Evolutionary conservation across 2,888 invertebrate species (phyloP).

Genomic region (Spialia ferax): DNA sequence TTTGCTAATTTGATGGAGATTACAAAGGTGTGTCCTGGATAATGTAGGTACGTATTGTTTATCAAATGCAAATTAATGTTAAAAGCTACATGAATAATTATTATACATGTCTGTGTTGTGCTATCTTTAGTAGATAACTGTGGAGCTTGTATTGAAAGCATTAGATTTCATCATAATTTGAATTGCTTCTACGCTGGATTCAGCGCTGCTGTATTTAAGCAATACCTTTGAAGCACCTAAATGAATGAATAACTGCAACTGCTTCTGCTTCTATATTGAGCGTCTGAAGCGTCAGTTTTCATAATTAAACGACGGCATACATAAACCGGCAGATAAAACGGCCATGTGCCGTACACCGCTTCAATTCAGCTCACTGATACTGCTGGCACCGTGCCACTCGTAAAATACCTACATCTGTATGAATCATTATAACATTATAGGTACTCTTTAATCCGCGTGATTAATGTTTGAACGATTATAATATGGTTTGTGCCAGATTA

Average conservation of each 20-base stretch:
- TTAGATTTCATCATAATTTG: slow-evolving; percentile 15
- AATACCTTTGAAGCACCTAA: slow-evolving; percentile 25
- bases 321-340: slow-evolving; percentile 55
- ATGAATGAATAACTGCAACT: slow-evolving; percentile 35
- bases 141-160: not conserved
- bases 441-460: slow-evolving; percentile 12
- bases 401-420: slow-evolving; percentile 25
- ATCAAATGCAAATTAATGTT: not conserved
- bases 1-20: too few relatives aligned
- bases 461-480: slow-evolving; percentile 32
- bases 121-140: too few relatives aligned
- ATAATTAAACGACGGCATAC: slow-evolving; percentile 45
- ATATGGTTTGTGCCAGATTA: slow-evolving; percentile 30
- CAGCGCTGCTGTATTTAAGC: slow-evolving; percentile 18
- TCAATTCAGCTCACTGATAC: slow-evolving; percentile 54
- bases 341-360: slow-evolving; percentile 66
- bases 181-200: slow-evolving; percentile 14
- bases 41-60: too few relatives aligned
- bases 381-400: slow-evolving; percentile 65
- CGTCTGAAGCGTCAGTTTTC: slow-evolving; percentile 38
- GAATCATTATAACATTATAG: slow-evolving; percentile 19
- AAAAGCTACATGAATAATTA: not conserved
- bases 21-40: too few relatives aligned
- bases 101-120: too few relatives aligned
- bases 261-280: slow-evolving; percentile 37